These are phyloP conservation scores for Porites rus DNA, from an alignment of 92 coral and sea anemone species.

Conservation along the genomic window DNA sequence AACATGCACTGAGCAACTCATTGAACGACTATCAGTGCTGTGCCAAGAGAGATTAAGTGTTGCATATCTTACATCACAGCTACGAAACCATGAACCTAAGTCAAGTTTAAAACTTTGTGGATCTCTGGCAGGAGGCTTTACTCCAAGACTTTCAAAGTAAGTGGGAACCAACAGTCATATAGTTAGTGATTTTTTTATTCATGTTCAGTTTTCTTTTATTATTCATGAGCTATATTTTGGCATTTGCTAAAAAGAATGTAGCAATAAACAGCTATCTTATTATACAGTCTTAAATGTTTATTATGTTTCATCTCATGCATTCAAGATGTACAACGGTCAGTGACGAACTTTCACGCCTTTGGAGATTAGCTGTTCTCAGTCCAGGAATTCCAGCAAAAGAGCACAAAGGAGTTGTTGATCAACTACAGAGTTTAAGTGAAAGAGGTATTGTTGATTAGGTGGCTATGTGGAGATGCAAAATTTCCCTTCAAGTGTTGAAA, in stretches of 20 bases:
- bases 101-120: slow-evolving; percentile 15
- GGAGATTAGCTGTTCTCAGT: slow-evolving; percentile 84
- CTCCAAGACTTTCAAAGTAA: slow-evolving; percentile 82
- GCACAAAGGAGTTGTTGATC: slow-evolving; percentile 60
- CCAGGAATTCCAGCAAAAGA: slow-evolving; percentile 65
- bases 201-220: too few species aligned
- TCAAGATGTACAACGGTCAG: slow-evolving; percentile 82
- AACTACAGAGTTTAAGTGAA: slow-evolving; percentile 62
- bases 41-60: not conserved
- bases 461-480: too few species aligned
- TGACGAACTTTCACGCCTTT: slow-evolving; percentile 84
- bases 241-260: too few species aligned
- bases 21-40: slow-evolving; percentile 40
- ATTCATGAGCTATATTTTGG: too few species aligned
- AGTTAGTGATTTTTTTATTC: too few species aligned
- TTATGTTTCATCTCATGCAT: not conserved
- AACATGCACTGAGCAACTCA: slow-evolving; percentile 73
- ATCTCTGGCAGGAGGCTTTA: slow-evolving; percentile 76
- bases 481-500: too few species aligned
- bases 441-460: slow-evolving; percentile 29
- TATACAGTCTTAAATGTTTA: too few species aligned
- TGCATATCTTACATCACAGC: not conserved
- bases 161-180: not conserved
- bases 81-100: not conserved
- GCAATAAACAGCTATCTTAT: too few species aligned